Conservation (phyloP, 2,113 vertebrate species). For the Rostratula benghalensis region DNA sequence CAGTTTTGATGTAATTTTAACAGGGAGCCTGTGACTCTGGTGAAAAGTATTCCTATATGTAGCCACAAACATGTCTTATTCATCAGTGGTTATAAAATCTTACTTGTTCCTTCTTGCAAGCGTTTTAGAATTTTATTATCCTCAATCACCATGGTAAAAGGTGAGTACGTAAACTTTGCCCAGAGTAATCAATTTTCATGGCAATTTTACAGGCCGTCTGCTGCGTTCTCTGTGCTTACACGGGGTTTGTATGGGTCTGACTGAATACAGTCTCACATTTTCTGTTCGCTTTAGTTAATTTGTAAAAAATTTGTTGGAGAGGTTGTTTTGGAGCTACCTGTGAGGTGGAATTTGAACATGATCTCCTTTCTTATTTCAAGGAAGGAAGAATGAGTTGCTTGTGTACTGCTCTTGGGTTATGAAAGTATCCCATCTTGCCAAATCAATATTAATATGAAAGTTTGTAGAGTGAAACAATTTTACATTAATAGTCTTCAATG, state of each 20-base stretch:
- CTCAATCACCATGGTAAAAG: conserved; percentile 22
- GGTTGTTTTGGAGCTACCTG: neutral
- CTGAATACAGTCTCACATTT: neutral
- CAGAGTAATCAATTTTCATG: neutral
- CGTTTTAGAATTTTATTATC: conserved; percentile 23
- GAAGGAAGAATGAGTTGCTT: neutral
- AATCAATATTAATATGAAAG: neutral
- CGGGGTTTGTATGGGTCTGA: neutral
- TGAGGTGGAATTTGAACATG: neutral
- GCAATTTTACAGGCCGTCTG: conserved; percentile 23
- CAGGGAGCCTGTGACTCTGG: neutral
- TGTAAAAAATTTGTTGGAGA: neutral
- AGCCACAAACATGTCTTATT: conserved; percentile 5
- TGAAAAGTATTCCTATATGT: conserved; percentile 2
- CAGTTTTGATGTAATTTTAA: neutral
- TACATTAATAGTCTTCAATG: neutral
- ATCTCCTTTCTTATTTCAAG: neutral
- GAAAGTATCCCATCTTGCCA: neutral
- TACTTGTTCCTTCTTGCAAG: conserved; percentile 34
- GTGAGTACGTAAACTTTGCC: conserved; percentile 30
- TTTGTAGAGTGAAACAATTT: neutral
- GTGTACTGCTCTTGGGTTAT: neutral
- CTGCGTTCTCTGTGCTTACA: neutral
- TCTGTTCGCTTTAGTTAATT: neutral
- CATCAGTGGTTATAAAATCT: neutral